Conservation (phyloP, 2,888 invertebrate genomes). For the Drosophila meridiana region DNA sequence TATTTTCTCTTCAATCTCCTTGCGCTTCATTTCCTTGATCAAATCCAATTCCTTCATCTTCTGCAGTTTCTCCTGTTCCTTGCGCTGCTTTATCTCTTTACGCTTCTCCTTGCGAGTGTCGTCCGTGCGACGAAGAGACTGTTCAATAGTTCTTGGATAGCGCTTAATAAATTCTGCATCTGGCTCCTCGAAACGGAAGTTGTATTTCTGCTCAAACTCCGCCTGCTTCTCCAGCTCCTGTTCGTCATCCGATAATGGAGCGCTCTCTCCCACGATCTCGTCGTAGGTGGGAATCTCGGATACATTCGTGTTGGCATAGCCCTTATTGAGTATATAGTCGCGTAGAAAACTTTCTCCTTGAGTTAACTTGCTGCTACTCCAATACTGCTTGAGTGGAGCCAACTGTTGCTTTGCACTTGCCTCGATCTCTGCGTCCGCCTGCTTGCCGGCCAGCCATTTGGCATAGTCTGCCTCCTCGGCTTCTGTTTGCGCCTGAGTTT, state of each 20-base stretch:
- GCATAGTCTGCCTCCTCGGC: constrained; percentile 88
- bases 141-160: constrained; percentile 95
- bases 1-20: constrained; percentile 96
- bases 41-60: constrained; percentile 95
- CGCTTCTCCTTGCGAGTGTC: constrained; percentile 92
- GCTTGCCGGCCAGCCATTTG: constrained; percentile 92
- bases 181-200: constrained; percentile 98
- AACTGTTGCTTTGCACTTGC: constrained; percentile 88
- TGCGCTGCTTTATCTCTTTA: constrained; percentile 90
- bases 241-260: constrained; percentile 91
- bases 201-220: constrained; percentile 97
- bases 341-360: constrained; percentile 94
- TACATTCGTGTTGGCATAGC: constrained; percentile 86
- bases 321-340: constrained; percentile 96
- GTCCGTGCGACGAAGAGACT: constrained; percentile 92
- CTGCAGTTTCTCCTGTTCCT: constrained; percentile 91
- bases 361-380: constrained; percentile 93
- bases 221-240: constrained; percentile 92
- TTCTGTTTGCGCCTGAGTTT: constrained; percentile 86
- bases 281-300: constrained; percentile 88
- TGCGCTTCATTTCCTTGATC: constrained; percentile 93
- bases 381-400: constrained; percentile 92
- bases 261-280: constrained; percentile 88
- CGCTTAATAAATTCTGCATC: constrained; percentile 96
- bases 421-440: constrained; percentile 86